Conservation (phyloP, 2,888 invertebrate species). For the Aleiodes alternator region DNA sequence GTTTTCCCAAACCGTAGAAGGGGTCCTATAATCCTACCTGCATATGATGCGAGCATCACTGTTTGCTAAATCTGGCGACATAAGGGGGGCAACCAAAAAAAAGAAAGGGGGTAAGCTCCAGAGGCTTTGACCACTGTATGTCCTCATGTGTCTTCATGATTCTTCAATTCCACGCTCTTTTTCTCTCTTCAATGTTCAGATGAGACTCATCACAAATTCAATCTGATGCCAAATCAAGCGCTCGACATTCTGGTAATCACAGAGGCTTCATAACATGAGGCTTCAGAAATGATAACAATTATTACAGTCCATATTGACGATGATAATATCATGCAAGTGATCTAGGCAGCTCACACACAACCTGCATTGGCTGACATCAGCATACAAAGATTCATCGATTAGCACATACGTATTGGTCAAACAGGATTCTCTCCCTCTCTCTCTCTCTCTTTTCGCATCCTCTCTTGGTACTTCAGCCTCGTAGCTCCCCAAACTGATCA, state of each 20-base stretch:
- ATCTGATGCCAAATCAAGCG: too few relatives aligned
- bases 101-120: not conserved
- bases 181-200: not conserved
- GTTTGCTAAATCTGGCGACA: constrained; percentile 65
- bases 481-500: constrained; percentile 28
- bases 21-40: constrained; percentile 75
- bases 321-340: constrained; percentile 65
- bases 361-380: constrained; percentile 20
- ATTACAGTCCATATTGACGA: constrained; percentile 70
- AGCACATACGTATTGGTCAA: constrained; percentile 40
- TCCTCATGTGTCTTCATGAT: constrained; percentile 35
- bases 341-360: not conserved
- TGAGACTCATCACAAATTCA: too few relatives aligned
- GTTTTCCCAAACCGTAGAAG: constrained; percentile 66
- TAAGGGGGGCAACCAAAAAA: constrained; percentile 53
- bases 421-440: constrained; percentile 30
- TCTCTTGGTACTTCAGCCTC: constrained; percentile 1
- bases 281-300: constrained; percentile 69
- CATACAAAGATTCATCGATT: constrained; percentile 16
- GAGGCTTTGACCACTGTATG: constrained; percentile 48
- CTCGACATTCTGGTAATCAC: too few relatives aligned
- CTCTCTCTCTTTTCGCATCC: constrained; percentile 31
- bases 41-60: constrained; percentile 72
- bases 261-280: not conserved
- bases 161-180: constrained; percentile 31